phyloP scores from a whole-genome alignment of 1,140 invertebrate species.

The Hirudo medicinalis region DNA sequence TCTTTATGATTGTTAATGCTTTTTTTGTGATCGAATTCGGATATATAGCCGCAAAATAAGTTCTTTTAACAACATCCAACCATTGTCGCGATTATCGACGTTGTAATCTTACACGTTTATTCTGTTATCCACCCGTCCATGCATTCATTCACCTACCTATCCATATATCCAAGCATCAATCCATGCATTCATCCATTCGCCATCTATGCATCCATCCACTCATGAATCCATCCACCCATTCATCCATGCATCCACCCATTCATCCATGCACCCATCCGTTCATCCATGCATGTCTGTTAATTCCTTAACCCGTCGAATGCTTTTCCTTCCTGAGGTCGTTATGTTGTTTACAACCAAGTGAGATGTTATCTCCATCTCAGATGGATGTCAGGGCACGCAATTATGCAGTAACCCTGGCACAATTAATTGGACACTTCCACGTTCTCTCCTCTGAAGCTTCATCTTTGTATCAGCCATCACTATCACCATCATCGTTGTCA shows the following conservation, averaged over 20 bases:
- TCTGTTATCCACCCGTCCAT: neutral
- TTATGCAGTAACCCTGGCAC: neutral
- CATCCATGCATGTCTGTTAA: neutral
- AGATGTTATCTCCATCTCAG: neutral
- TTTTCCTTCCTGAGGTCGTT: neutral
- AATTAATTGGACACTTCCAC: neutral
- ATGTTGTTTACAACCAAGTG: neutral
- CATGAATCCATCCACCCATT: neutral
- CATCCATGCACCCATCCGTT: neutral
- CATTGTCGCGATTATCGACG: neutral
- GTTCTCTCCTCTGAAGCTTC: neutral
- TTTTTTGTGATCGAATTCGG: too few relatives aligned
- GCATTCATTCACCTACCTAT: neutral
- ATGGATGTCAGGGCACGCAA: neutral
- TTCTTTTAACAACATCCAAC: neutral
- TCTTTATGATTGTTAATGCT: too few relatives aligned
- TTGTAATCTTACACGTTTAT: too few relatives aligned
- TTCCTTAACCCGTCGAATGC: neutral
- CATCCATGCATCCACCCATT: neutral
- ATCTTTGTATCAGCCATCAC: neutral
- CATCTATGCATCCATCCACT: neutral
- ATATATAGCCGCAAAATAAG: too few relatives aligned
- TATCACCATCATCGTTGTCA: constrained; percentile 10
- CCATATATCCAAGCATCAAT: neutral
- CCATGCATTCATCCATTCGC: too few relatives aligned